A percentile compares a stretch with the other conserved stretches of the same genome.
phyloP scores from a whole-genome alignment of 2,113 vertebrate species.

The Phalacrocorax brasilianus region DNA sequence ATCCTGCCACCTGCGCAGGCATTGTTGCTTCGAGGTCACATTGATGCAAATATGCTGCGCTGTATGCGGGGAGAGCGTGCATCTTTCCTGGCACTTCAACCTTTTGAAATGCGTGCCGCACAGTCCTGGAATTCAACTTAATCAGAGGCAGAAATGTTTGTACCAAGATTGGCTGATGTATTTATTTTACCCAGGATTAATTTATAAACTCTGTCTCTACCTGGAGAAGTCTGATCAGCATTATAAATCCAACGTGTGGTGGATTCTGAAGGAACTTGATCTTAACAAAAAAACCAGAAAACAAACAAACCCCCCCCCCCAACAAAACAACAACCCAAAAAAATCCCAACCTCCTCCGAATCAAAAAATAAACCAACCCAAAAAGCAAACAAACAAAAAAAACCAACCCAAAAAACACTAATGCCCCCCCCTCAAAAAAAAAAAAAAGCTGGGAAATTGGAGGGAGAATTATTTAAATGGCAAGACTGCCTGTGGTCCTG shows the following conservation, averaged over 20 bases:
- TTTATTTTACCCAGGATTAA: constrained; percentile 46
- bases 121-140: background rate
- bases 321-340: too few relatives aligned
- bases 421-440: too few relatives aligned
- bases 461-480: background rate
- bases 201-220: constrained; percentile 26
- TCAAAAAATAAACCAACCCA: too few relatives aligned
- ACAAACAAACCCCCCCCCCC: too few relatives aligned
- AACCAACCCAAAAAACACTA: too few relatives aligned
- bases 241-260: background rate
- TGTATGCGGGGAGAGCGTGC: background rate
- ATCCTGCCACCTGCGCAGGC: background rate
- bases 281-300: background rate
- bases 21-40: background rate
- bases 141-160: constrained; percentile 36
- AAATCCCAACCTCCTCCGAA: too few relatives aligned
- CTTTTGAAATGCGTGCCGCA: background rate
- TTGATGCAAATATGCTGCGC: background rate
- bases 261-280: background rate
- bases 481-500: background rate
- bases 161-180: constrained; percentile 18
- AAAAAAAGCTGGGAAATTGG: background rate
- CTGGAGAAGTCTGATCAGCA: constrained; percentile 31
- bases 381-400: too few relatives aligned
- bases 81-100: background rate